Evolutionary conservation across 2,888 invertebrate genomes (phyloP), one percentile per base, ranked within the genome.

Genomic region (Campoplex nolae): DNA sequence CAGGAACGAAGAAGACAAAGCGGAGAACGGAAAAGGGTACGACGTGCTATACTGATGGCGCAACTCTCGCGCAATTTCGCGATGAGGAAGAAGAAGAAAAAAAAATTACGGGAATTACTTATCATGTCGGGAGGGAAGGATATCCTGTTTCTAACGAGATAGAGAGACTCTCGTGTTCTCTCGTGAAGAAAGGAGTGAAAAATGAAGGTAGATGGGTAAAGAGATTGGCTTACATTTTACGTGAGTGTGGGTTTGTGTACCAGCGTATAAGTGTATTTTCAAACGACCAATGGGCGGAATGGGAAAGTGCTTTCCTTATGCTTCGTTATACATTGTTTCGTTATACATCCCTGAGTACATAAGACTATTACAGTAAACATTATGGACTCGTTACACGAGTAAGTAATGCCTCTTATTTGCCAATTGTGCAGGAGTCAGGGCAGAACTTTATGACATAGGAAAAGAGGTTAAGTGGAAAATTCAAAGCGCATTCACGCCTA

Each of bases 101-200:
- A 85, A 86, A 89, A 86, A 87, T 84, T 76, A 82, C 81, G 84
- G 83, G 83, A 90, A 89, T 90, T 89, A 90, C 88, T 90, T 88
- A 90, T 86, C 89, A 79, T 80, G 85, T 84, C 88, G 85, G 85
- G 81, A 84, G 84, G 85, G 87, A 83, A 85, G 88, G 88, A 89
- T 88, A 90, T 91, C 90, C 86, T 82, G 90, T 90, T 90, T 89
- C 90, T 90, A 91, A 91, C 90, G 90, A 90, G 91, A 90, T 88
- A 87, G 87, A 85, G 85, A 79, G 74, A 88, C 86, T 88, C 85
- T 89, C 88, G 88, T 86, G 86, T 89, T 89, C 87, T 87, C 82
- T 82, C 82, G 81, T 83, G 84, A 87, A 86, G 82, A 85, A 91
- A 89, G 88, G 83, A 86, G 86, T 88, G 85, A 88, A 85, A 89